These are phyloP conservation scores for Sympetrum striolatum DNA, from an alignment of 2,888 invertebrate species.

Conservation along the genomic window DNA sequence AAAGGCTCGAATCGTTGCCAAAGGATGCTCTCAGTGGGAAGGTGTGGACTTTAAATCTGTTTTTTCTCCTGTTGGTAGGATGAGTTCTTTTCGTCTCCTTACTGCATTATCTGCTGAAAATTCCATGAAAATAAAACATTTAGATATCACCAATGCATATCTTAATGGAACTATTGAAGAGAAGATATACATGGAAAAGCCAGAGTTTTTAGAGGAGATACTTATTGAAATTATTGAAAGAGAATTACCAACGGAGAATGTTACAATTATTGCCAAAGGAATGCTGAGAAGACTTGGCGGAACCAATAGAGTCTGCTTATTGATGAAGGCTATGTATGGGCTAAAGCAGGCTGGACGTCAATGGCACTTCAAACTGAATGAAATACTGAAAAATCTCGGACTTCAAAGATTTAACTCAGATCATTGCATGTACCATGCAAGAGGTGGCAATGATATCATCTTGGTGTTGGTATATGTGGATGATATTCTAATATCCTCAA, in stretches of 20 bases:
- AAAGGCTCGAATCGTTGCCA: not conserved
- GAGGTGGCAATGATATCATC: constrained; percentile 41
- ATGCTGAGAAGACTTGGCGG: not conserved
- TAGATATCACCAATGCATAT: not conserved
- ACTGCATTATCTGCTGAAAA: not conserved
- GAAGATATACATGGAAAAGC: too few relatives aligned
- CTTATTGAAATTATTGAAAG: too few relatives aligned
- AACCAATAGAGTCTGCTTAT: constrained; percentile 49
- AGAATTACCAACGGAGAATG: too few relatives aligned
- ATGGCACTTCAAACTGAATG: constrained; percentile 49
- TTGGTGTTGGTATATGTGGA: constrained; percentile 50
- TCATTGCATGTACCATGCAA: constrained; percentile 49
- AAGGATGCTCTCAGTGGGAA: not conserved
- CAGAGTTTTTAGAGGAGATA: too few relatives aligned
- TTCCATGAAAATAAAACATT: not conserved
- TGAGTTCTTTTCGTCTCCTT: not conserved
- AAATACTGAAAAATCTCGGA: constrained; percentile 47
- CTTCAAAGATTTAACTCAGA: constrained; percentile 47
- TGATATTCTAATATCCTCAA: constrained; percentile 51
- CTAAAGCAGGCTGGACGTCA: constrained; percentile 49
- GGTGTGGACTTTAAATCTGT: not conserved
- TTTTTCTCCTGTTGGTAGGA: not conserved
- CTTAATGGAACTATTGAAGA: not conserved
- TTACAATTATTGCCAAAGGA: not conserved
- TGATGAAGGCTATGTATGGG: constrained; percentile 51